Evolutionary conservation across 2,113 vertebrate species (phyloP).

Genomic region (Sapajus apella): DNA sequence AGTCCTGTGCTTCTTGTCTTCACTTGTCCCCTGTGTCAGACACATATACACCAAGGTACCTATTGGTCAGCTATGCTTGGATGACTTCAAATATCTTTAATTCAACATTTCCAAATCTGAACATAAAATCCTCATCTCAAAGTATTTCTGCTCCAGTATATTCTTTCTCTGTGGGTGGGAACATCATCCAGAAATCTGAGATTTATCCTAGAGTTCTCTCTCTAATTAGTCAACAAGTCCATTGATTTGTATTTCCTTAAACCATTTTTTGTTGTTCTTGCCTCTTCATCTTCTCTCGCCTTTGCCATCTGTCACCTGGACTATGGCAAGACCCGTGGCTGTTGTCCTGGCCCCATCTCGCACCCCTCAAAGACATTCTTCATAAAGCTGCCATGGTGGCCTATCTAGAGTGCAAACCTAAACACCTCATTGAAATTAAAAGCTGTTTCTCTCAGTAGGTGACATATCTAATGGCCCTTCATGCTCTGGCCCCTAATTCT

Average conservation of each 20-base stretch:
- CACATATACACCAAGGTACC: not conserved
- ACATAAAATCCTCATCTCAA: not conserved
- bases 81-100: not conserved
- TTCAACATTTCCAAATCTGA: not conserved
- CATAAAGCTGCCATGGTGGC: not conserved
- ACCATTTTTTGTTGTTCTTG: not conserved
- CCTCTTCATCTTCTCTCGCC: not conserved
- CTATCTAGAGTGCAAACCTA: not conserved
- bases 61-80: not conserved
- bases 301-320: not conserved
- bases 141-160: not conserved
- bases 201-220: not conserved
- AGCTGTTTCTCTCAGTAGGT: not conserved
- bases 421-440: not conserved
- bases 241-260: constrained; percentile 25
- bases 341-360: not conserved
- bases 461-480: not conserved
- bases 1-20: not conserved
- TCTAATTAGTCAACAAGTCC: not conserved
- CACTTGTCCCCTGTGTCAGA: not conserved
- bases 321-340: not conserved
- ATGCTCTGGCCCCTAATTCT: not conserved
- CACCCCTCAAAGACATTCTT: not conserved
- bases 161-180: not conserved
- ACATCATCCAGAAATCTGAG: not conserved